Conservation (phyloP, 2,113 vertebrate genomes). For the Scortum barcoo region DNA sequence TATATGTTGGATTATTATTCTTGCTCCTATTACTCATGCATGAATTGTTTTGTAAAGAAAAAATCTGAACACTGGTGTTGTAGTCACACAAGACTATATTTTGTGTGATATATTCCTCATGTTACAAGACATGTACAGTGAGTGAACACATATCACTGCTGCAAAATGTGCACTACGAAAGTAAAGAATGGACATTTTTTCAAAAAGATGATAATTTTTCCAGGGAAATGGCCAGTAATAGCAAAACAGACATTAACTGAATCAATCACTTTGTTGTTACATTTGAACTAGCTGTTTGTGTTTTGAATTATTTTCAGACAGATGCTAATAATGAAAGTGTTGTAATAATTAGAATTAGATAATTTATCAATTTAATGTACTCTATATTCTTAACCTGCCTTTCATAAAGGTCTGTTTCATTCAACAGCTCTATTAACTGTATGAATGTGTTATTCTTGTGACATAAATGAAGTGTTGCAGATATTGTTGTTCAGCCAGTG, state of each 20-base stretch:
- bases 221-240: background rate
- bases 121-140: background rate
- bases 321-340: background rate
- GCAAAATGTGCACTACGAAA: background rate
- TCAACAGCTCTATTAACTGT: slow-evolving; percentile 17
- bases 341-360: background rate
- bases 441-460: slow-evolving; percentile 25
- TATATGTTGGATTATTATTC: background rate
- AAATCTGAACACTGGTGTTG: background rate
- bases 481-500: slow-evolving; percentile 19
- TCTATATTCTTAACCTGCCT: background rate
- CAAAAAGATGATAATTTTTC: background rate
- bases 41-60: background rate
- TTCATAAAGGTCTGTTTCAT: background rate
- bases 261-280: background rate
- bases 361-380: background rate
- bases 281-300: background rate
- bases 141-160: background rate
- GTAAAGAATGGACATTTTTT: background rate
- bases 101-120: background rate
- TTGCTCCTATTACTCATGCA: background rate
- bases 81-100: background rate
- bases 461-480: slow-evolving; percentile 10
- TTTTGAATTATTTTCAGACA: background rate
- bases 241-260: background rate